These are phyloP conservation scores for Prosopocoilus inquinatus DNA, from an alignment of 2,888 invertebrate species.

Conservation along the genomic window DNA sequence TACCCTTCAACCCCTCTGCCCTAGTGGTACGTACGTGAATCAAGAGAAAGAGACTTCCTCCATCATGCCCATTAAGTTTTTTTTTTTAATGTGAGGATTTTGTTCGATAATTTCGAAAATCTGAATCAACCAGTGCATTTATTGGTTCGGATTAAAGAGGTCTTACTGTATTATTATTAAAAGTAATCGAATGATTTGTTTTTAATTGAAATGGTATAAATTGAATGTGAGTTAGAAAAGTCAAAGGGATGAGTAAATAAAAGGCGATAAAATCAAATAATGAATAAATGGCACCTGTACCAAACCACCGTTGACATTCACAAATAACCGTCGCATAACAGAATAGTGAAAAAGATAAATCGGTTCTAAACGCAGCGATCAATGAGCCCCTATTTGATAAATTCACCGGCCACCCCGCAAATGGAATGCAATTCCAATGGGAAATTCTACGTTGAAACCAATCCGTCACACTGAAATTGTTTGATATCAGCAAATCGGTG, in stretches of 20 bases:
- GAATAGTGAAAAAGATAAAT: conserved; percentile 42
- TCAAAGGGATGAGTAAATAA: conserved; percentile 7
- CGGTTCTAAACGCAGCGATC: conserved; percentile 38
- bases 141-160: no score
- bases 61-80: no score
- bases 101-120: no score
- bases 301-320: conserved; percentile 34
- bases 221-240: background rate
- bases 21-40: no score
- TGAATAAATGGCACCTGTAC: conserved; percentile 32
- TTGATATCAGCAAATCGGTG: conserved; percentile 37
- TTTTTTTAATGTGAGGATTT: no score
- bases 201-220: no score
- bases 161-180: no score
- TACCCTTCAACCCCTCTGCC: no score
- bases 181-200: conserved; percentile 2
- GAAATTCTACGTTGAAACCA: conserved; percentile 44
- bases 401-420: conserved; percentile 38
- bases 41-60: no score
- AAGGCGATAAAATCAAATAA: conserved; percentile 32
- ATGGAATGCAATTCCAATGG: conserved; percentile 44
- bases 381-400: conserved; percentile 29
- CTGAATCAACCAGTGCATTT: no score
- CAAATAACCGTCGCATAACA: conserved; percentile 27
- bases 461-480: conserved; percentile 36